phyloP scores from a whole-genome alignment of 2,797 vertebrate genomes.

The Diplodus sargus region DNA sequence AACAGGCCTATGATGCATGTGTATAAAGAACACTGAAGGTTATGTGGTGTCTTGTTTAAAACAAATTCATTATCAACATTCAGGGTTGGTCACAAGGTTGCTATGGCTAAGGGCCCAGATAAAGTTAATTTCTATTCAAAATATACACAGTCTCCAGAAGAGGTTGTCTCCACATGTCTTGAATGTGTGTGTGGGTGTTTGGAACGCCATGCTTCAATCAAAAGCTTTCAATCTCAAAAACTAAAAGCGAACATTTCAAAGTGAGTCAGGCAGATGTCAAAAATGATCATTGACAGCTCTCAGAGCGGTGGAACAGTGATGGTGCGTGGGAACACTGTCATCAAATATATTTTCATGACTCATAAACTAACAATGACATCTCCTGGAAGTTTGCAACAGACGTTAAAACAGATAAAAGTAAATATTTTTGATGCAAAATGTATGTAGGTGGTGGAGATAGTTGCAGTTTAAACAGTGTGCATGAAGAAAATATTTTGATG shows the following conservation, averaged over 20 bases:
- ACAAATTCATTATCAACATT: conserved; percentile 15
- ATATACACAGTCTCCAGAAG: neutral
- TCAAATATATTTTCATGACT: neutral
- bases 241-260: neutral
- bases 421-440: neutral
- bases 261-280: neutral
- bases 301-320: neutral
- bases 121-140: conserved; percentile 21
- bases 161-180: neutral
- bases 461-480: neutral
- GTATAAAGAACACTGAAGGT: neutral
- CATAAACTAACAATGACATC: neutral
- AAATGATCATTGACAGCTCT: too few species aligned
- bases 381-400: neutral
- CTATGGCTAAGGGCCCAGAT: neutral
- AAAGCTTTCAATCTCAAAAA: neutral
- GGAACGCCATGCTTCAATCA: neutral
- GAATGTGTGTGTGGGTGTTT: neutral
- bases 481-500: neutral
- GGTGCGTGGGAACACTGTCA: neutral
- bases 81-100: conserved; percentile 2
- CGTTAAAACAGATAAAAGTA: neutral
- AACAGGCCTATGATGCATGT: neutral
- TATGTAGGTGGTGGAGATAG: neutral
- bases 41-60: conserved; percentile 1